phyloP scores from a whole-genome alignment of 2,888 invertebrate species.

The Pteria penguin region DNA sequence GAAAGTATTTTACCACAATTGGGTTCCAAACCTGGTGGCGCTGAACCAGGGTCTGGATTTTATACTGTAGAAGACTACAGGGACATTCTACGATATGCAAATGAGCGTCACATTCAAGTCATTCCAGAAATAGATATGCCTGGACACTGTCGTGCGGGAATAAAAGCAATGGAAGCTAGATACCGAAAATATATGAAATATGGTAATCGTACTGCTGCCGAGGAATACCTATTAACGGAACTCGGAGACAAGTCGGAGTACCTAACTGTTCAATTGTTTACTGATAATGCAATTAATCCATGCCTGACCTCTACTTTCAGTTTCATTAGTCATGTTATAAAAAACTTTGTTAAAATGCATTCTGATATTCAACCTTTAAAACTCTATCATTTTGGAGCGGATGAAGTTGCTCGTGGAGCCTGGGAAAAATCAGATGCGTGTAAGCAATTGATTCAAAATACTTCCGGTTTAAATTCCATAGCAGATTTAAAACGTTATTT shows the following conservation, averaged over 20 bases:
- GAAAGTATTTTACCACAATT: slow-evolving; percentile 71
- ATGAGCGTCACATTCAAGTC: slow-evolving; percentile 67
- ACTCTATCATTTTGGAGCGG: slow-evolving; percentile 71
- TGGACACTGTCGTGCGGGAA: slow-evolving; percentile 73
- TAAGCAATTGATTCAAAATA: slow-evolving; percentile 35
- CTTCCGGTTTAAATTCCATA: neutral
- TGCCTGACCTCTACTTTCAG: slow-evolving; percentile 71
- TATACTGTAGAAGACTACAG: slow-evolving; percentile 69
- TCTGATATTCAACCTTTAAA: slow-evolving; percentile 61
- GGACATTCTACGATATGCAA: slow-evolving; percentile 72
- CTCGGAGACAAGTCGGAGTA: slow-evolving; percentile 61
- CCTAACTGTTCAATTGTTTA: slow-evolving; percentile 69
- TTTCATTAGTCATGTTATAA: slow-evolving; percentile 66
- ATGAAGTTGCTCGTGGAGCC: slow-evolving; percentile 66
- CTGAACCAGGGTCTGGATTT: slow-evolving; percentile 67
- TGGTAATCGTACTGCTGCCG: slow-evolving; percentile 40
- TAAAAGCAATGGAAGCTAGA: slow-evolving; percentile 70
- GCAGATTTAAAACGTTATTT: slow-evolving; percentile 43
- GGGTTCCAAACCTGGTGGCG: slow-evolving; percentile 66
- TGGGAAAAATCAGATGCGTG: slow-evolving; percentile 62
- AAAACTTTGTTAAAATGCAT: slow-evolving; percentile 59
- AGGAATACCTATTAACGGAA: slow-evolving; percentile 64
- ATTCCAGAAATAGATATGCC: slow-evolving; percentile 78
- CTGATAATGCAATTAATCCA: slow-evolving; percentile 74
- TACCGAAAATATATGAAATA: slow-evolving; percentile 43